Conservation (phyloP, 2,797 vertebrate species). For the Dicrostonyx torquatus region DNA sequence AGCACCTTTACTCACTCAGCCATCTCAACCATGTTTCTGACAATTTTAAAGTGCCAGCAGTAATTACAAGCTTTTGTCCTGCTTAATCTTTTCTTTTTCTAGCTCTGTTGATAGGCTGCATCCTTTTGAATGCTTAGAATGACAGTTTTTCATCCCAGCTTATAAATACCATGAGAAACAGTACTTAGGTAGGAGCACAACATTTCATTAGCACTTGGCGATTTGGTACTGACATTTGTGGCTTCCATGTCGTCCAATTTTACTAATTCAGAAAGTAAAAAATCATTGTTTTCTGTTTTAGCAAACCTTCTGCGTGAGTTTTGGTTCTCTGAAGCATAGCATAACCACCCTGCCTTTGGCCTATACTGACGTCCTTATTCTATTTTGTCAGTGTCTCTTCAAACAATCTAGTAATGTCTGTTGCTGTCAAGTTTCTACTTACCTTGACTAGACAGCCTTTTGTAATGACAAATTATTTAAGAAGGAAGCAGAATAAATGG, state of each 20-base stretch:
- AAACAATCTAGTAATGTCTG: neutral
- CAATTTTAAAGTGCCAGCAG: neutral
- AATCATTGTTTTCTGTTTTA: neutral
- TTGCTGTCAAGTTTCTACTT: neutral
- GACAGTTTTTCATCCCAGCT: neutral
- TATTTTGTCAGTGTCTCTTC: neutral
- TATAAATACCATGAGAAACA: neutral
- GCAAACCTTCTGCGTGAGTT: neutral
- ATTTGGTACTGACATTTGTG: neutral
- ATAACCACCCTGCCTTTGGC: neutral
- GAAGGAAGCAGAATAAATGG: neutral
- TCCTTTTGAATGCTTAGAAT: neutral
- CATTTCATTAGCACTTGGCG: neutral
- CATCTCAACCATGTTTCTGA: neutral
- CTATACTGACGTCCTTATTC: rapidly evolving
- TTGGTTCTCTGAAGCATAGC: neutral
- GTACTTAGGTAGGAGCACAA: neutral
- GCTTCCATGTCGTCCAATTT: neutral
- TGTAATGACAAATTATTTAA: neutral
- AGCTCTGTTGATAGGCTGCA: neutral
- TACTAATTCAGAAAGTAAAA: neutral
- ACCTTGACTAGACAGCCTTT: neutral
- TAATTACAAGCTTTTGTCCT: neutral
- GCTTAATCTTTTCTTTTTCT: neutral
- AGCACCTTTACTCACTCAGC: neutral